Percentiles rank a stretch among this genome's conserved stretches.
phyloP scores from a whole-genome alignment of 2,888 invertebrate species.

The Vandiemenella viatica region DNA sequence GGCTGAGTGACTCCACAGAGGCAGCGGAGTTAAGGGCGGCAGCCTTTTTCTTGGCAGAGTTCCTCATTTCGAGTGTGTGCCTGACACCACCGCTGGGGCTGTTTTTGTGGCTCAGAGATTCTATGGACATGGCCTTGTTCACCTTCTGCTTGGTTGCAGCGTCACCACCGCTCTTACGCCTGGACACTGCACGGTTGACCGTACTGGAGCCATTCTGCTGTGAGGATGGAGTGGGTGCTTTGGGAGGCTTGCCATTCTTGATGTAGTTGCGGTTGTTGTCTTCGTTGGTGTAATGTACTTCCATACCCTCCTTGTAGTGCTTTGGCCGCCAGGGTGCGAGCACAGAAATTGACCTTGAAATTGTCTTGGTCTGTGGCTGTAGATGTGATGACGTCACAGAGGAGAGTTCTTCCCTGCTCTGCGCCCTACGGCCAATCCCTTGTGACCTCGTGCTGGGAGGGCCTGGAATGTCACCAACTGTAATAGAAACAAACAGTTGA shows the following conservation, averaged over 20 bases:
- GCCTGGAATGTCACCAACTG: slow-evolving; percentile 72
- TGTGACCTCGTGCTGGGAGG: slow-evolving; percentile 1
- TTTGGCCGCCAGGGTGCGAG: slow-evolving; percentile 73
- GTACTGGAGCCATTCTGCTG: slow-evolving; percentile 26
- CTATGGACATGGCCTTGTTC: slow-evolving; percentile 8
- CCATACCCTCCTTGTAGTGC: slow-evolving; percentile 53
- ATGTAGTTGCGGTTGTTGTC: slow-evolving; percentile 26
- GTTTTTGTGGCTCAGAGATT: slow-evolving; percentile 8
- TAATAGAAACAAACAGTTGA: slow-evolving; percentile 19
- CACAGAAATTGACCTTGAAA: slow-evolving; percentile 63
- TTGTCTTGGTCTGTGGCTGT: slow-evolving; percentile 48
- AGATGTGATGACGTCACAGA: slow-evolving; percentile 42
- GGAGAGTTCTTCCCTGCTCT: slow-evolving; percentile 61
- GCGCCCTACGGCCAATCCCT: slow-evolving; percentile 37
- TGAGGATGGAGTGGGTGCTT: slow-evolving; percentile 7
- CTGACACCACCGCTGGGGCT: background rate
- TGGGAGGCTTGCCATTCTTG: slow-evolving; percentile 14
- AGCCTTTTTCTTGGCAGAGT: slow-evolving; percentile 34
- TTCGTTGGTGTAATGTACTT: slow-evolving; percentile 34
- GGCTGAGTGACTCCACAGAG: slow-evolving; percentile 9
- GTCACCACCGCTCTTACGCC: slow-evolving; percentile 18
- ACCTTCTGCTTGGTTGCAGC: slow-evolving; percentile 4
- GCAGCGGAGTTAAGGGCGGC: slow-evolving; percentile 5
- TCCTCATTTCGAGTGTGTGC: slow-evolving; percentile 22
- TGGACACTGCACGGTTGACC: slow-evolving; percentile 23